Conservation (phyloP, 2,113 vertebrate species). For the Madoqua kirkii region DNA sequence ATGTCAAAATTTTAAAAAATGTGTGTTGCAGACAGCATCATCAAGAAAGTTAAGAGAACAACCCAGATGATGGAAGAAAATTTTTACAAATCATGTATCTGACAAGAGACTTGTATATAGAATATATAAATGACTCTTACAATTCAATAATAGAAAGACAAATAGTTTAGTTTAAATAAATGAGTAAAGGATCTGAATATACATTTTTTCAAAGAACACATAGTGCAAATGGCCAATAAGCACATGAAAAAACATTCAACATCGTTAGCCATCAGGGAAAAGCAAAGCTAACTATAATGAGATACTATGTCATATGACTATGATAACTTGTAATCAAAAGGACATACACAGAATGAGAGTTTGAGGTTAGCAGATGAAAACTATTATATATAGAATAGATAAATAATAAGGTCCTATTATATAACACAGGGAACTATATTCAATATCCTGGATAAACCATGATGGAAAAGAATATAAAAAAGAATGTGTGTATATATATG, state of each 20-base stretch:
- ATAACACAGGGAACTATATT: neutral
- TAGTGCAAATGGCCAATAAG: neutral
- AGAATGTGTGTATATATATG: neutral
- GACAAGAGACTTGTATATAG: neutral
- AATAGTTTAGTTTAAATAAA: neutral
- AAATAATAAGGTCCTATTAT: neutral
- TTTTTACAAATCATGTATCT: neutral
- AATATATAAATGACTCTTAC: neutral
- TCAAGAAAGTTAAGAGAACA: neutral
- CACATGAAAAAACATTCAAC: neutral
- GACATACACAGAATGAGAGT: neutral
- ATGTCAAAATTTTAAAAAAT: neutral
- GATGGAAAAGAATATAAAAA: neutral
- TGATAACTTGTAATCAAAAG: neutral
- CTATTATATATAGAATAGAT: neutral
- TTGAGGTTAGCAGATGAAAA: neutral
- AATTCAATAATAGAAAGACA: slow-evolving; percentile 16
- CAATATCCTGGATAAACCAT: neutral
- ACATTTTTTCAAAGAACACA: neutral
- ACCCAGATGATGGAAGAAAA: neutral
- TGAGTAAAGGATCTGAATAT: neutral
- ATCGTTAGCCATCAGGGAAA: neutral
- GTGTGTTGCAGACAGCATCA: neutral
- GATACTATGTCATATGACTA: neutral
- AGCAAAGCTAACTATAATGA: slow-evolving; percentile 10